These are phyloP conservation scores for Oscheius sp. DNA, from an alignment of 1,140 invertebrate species.

Conservation along the genomic window DNA sequence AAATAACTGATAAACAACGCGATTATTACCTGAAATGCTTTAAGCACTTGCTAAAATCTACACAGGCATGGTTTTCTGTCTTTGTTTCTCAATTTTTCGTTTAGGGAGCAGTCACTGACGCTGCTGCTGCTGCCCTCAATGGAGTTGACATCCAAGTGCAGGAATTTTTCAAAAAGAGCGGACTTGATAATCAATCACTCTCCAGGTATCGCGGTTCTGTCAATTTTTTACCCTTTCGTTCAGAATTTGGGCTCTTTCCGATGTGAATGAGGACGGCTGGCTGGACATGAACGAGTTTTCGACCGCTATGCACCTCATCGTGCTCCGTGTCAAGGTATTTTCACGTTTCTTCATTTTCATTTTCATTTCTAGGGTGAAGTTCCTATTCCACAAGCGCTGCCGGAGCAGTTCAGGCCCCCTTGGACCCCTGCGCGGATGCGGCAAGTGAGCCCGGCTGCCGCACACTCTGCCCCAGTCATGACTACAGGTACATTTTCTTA, in stretches of 20 bases:
- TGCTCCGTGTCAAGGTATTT: slow-evolving; percentile 42
- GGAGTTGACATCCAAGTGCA: slow-evolving; percentile 36
- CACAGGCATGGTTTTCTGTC: slow-evolving; percentile 23
- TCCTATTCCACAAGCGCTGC: slow-evolving; percentile 31
- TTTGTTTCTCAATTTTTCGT: slow-evolving; percentile 2
- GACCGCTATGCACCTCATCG: slow-evolving; percentile 91
- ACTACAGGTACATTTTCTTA: no score
- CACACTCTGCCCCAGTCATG: no score
- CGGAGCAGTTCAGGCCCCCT: slow-evolving; percentile 19
- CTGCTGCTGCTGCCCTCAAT: slow-evolving; percentile 17
- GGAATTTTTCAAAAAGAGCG: slow-evolving; percentile 36
- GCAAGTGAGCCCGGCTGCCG: no score
- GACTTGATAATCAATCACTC: slow-evolving; percentile 12
- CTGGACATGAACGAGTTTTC: slow-evolving; percentile 94
- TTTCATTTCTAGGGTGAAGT: slow-evolving; percentile 27
- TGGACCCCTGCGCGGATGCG: slow-evolving; percentile 23
- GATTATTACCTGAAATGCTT: slow-evolving; percentile 45
- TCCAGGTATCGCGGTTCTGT: not conserved
- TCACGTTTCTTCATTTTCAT: not conserved
- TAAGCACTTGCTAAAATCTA: slow-evolving; percentile 30
- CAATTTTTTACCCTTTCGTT: not conserved
- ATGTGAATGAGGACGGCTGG: slow-evolving; percentile 91
- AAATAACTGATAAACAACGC: slow-evolving; percentile 36
- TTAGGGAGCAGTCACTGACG: slow-evolving; percentile 9
- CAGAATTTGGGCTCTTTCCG: slow-evolving; percentile 87